Evolutionary conservation across 2,113 vertebrate species (phyloP).

Genomic region (Zosterops lateralis): DNA sequence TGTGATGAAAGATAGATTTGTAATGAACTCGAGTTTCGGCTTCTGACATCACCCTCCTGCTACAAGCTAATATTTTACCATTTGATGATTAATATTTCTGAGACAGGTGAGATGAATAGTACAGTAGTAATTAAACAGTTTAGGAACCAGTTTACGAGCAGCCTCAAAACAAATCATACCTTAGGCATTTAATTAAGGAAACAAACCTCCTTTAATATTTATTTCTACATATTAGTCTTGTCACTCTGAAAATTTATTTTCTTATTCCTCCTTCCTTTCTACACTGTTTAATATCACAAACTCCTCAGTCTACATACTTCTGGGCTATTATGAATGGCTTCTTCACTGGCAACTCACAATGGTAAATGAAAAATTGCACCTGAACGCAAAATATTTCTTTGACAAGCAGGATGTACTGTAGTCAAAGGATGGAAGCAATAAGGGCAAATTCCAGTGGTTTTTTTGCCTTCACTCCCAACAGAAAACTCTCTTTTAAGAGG

Average conservation of each 20-base stretch:
- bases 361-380: background rate
- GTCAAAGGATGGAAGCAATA: background rate
- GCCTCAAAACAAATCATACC: conserved; percentile 30
- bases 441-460: background rate
- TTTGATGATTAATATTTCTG: conserved; percentile 58
- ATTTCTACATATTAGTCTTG: background rate
- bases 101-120: conserved; percentile 7
- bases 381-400: background rate
- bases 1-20: background rate
- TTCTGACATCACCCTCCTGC: background rate
- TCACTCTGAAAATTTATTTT: conserved; percentile 18
- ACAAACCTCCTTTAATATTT: conserved; percentile 30
- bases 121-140: conserved; percentile 50
- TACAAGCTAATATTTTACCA: conserved; percentile 31
- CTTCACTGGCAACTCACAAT: background rate
- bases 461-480: background rate
- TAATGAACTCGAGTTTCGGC: conserved; percentile 31
- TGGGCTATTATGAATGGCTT: background rate
- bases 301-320: background rate
- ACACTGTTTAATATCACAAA: background rate
- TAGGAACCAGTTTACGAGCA: conserved; percentile 30
- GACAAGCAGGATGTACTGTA: background rate
- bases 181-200: conserved; percentile 51
- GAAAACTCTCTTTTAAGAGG: background rate
- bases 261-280: conserved; percentile 5